These are phyloP conservation scores for Neopelma chrysocephalum DNA, from an alignment of 2,797 vertebrate genomes.

Conservation along the genomic window DNA sequence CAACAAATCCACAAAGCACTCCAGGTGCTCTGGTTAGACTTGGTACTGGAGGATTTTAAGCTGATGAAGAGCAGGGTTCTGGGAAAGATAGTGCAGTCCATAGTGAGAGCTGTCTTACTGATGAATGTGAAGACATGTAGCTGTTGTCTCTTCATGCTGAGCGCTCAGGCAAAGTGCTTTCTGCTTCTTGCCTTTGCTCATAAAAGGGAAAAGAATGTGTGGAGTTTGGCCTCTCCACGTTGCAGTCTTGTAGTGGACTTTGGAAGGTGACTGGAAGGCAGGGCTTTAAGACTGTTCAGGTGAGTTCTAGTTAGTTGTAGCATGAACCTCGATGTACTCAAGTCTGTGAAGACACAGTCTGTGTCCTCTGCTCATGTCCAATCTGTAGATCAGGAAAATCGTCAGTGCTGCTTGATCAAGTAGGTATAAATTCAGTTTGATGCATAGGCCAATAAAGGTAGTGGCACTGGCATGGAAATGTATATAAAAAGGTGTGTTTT, in stretches of 20 bases:
- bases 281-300: background rate
- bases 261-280: background rate
- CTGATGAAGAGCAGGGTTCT: background rate
- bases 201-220: background rate
- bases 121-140: background rate
- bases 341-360: background rate
- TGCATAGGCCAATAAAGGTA: background rate
- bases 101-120: background rate
- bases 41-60: background rate
- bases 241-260: conserved; percentile 64
- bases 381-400: background rate
- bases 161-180: background rate
- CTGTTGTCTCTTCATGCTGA: background rate
- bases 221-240: conserved; percentile 57
- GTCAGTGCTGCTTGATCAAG: background rate
- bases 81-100: background rate
- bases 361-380: background rate
- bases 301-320: background rate
- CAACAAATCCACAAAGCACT: background rate
- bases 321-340: background rate
- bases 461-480: background rate
- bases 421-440: background rate
- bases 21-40: background rate
- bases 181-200: background rate
- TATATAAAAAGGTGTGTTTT: background rate